These are phyloP conservation scores for Amblyjoppa fuscipennis DNA, from an alignment of 2,888 invertebrate genomes.

Conservation along the genomic window DNA sequence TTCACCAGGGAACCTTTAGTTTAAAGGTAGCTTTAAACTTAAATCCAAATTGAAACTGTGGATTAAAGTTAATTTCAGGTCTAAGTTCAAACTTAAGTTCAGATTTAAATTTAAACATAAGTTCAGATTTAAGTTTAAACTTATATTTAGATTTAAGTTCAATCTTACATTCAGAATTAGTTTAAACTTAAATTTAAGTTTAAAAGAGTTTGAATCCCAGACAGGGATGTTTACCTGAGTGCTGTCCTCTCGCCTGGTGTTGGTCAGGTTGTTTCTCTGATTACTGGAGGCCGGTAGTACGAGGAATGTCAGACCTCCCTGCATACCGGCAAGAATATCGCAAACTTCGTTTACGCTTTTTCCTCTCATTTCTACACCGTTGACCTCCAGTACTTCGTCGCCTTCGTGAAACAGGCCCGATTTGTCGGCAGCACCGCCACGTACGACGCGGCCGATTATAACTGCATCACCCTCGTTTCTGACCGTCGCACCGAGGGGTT, in stretches of 20 bases:
- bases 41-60: no score
- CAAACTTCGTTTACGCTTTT: conserved; percentile 99
- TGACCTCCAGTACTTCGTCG: conserved; percentile 98
- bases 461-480: conserved; percentile 98
- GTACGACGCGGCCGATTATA: conserved; percentile 96
- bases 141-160: not conserved
- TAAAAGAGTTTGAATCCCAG: not conserved
- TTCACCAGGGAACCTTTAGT: no score
- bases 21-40: not conserved
- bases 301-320: conserved; percentile 95
- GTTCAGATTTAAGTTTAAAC: not conserved
- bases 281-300: conserved; percentile 91
- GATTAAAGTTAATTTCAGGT: not conserved
- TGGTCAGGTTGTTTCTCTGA: conserved; percentile 78
- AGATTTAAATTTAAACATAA: not conserved
- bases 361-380: conserved; percentile 97
- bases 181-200: no score
- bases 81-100: not conserved
- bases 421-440: conserved; percentile 98
- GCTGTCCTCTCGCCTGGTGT: conserved; percentile 79
- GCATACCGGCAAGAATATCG: conserved; percentile 96
- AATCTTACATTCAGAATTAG: not conserved
- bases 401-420: conserved; percentile 98
- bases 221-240: conserved; percentile 75
- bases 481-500: conserved; percentile 95